Evolutionary conservation across 2,797 vertebrate species (phyloP), one percentile per base, ranked within the genome.

Genomic region (Tinamus major): DNA sequence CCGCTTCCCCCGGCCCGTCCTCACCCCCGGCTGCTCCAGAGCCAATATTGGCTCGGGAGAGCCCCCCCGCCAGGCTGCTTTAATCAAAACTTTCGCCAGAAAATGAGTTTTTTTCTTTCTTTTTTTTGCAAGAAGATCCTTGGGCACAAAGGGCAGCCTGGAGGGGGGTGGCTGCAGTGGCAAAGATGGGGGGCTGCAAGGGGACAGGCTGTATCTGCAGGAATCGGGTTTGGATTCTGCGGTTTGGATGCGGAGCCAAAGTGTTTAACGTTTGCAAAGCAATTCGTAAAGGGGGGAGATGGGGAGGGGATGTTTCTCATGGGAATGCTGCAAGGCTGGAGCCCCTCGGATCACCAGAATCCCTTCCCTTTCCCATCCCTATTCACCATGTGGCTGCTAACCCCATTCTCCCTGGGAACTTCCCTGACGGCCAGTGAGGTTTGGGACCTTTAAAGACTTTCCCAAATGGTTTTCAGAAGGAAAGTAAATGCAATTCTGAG

Each of bases 21-120:
- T 71, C 75, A 42, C 90, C 89, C 89, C 92, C 96, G 87, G 92
- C 96, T 96, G 94, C 53, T 93, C 89, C 79, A 62, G 91, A 93
- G 49, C 89, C 94, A 92, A 96, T 94, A 92, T 91, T 90, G 95
- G 78, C 95, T 87, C 67, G 74, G 82, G 68, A 69, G 26, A 63
- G 71, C 90, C 93, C 89, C 89, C 93, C 95, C 16, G 67, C 89
- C 85, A 68, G 91, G 91, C 95, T 61, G 65, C 62, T 95, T 93
- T 93, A 83, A 97, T 97, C 97, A 94, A 93, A 95, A 88, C 93
- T 64, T 46, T 68, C 90, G 84, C 83, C 85, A 46, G 84, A 70
- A 90, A 97, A 94, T 90, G 94, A 95, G 95, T 13, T 49, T 46
- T 49, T 48, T 23, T 48, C 20, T 11, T 10, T 48, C 23, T 49